These are phyloP conservation scores for Ciconia stormi DNA, from an alignment of 2,113 vertebrate genomes.

Conservation along the genomic window DNA sequence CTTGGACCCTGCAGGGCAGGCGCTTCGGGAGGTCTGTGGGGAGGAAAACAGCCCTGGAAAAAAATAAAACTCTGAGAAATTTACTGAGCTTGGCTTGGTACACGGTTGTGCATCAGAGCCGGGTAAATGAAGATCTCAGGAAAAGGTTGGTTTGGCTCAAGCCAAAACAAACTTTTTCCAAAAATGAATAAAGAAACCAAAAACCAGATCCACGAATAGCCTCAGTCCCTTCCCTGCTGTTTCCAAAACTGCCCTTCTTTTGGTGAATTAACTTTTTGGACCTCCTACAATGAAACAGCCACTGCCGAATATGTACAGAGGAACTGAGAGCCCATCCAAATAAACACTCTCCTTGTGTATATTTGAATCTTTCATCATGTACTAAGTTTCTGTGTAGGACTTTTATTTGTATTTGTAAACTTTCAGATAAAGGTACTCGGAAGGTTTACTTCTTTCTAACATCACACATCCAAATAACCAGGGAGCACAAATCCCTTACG, in stretches of 20 bases:
- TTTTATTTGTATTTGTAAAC: slow-evolving; percentile 44
- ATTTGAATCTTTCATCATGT: not conserved
- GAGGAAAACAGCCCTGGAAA: not conserved
- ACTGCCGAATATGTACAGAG: not conserved
- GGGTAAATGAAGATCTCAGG: slow-evolving; percentile 5
- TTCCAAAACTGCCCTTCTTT: slow-evolving; percentile 8
- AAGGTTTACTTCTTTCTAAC: not conserved
- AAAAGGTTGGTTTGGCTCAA: not conserved
- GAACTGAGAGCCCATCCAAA: not conserved
- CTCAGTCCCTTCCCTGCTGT: not conserved
- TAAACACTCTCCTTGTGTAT: slow-evolving; percentile 29
- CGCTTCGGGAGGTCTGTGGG: not conserved
- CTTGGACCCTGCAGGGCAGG: no score
- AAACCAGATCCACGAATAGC: slow-evolving; percentile 15
- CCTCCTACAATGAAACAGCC: slow-evolving; percentile 34
- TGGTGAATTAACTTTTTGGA: slow-evolving; percentile 33
- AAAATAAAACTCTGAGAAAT: not conserved
- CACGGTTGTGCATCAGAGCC: not conserved
- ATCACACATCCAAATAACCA: not conserved
- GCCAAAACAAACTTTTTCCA: slow-evolving; percentile 12
- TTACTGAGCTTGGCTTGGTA: slow-evolving; percentile 16
- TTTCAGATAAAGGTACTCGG: not conserved
- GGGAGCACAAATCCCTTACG: not conserved
- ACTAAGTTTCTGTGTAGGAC: not conserved
- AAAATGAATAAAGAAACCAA: not conserved